Evolutionary conservation across 2,797 vertebrate genomes (phyloP), one percentile per base, ranked within the genome.

Genomic region (Triplophysa yarkandensis): DNA sequence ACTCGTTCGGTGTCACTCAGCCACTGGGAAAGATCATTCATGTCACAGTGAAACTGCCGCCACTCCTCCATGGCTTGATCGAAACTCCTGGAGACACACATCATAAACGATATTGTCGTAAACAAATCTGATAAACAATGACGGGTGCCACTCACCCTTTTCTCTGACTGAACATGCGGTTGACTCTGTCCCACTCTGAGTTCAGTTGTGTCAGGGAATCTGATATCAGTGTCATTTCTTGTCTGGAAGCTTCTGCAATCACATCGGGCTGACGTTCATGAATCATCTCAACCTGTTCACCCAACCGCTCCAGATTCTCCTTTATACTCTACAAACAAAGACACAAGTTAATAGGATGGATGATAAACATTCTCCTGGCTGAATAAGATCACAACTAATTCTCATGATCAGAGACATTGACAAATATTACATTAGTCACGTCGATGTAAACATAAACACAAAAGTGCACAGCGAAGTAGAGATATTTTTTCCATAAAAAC

Each of bases 151-250:
- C 93, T 72, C 87, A 98, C 98, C 94, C 92, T 81, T 95, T 98
- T 54, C 90, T 93, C 82, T 97, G 94, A 86, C 83, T 92, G 88
- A 95, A 96, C 90, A 95, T 91, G 85, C 94, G 92, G 80, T 98
- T 97, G 83, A 98, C 87, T 76, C 94, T 90, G 85, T 98, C 96
- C 96, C 96, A 99, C 74, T 97, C 93, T 0, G 93, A 91, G 43
- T 98, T 96, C 82, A 99, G 32, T 83, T 98, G 95, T 4, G 93
- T 91, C 36, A 98, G 87, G 0, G 91, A 85, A 4, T 97, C 95
- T 41, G 90, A 93, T 27, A 97, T 94, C 85, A 95, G 95, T 61
- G 91, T 80, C 3, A 93, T 94, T 77, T 99, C 95, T 1, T 92
- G 82, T 16, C 93, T 92, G 28, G 94, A 93, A 19, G 95, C 94